phyloP scores from a whole-genome alignment of 2,888 invertebrate genomes.

The Pycnomerus fuliginosus region DNA sequence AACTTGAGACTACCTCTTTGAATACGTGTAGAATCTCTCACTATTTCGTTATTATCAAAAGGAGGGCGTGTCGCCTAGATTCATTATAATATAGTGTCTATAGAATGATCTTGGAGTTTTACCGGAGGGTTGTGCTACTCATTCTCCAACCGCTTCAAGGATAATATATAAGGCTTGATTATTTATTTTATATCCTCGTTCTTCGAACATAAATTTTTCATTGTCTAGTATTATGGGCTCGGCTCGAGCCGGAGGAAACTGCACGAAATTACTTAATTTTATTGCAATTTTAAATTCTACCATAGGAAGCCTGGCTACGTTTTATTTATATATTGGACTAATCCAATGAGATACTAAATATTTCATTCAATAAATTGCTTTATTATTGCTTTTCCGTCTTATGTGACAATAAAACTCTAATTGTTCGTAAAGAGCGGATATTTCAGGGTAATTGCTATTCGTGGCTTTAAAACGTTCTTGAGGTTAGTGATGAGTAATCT shows the following conservation, averaged over 20 bases:
- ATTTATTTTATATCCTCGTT: constrained; percentile 15
- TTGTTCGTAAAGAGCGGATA: constrained; percentile 13
- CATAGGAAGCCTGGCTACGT: background rate
- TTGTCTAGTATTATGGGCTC: constrained; percentile 7
- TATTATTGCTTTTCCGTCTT: constrained; percentile 7
- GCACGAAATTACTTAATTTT: constrained; percentile 11
- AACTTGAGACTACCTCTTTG: background rate
- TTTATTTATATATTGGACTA: constrained; percentile 13
- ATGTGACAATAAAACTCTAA: constrained; percentile 13
- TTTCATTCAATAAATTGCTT: constrained; percentile 10
- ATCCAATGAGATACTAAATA: constrained; percentile 6
- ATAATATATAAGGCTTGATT: constrained; percentile 15
- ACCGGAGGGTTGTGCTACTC: constrained; percentile 4
- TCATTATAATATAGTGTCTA: constrained; percentile 9
- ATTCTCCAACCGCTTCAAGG: constrained; percentile 2
- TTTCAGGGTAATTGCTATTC: too few species aligned
- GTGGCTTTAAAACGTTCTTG: too few species aligned
- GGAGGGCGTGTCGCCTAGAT: constrained; percentile 11
- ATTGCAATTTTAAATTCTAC: constrained; percentile 7
- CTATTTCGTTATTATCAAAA: constrained; percentile 11
- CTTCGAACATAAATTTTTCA: constrained; percentile 14
- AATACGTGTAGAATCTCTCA: background rate
- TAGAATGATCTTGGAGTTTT: constrained; percentile 10
- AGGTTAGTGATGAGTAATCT: too few species aligned
- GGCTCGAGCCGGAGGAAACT: background rate